Base-by-base conservation (phyloP, 2,888 invertebrate genomes). In the Drosophila longiperda region DNA sequence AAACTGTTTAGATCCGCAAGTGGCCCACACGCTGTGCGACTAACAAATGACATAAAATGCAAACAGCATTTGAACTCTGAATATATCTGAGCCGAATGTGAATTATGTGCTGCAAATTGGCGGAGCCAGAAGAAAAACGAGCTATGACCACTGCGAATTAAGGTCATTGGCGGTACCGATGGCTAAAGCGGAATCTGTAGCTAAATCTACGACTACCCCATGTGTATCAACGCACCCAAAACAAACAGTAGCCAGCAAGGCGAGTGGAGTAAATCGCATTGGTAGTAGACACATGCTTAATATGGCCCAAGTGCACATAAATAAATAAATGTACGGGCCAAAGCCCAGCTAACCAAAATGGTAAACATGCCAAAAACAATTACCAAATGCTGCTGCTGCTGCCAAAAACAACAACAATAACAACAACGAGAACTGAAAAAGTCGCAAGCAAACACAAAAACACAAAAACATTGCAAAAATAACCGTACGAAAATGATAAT, bases 361-460 rank as follows among this genome's bases (percentile, higher is more conserved):
- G 89, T 88, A 86, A 89, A 88, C 86, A 90, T 86, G 90, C 90
- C 89, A 78, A 83, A 88, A 88, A 90, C 90, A 90, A 86, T 86
- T 86, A 86, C 86, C 86, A 75, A 86, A 87, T 75, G 87, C 78
- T 74, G 59, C 78, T 53, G 66, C 60, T 20, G 20, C 45, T 20
- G 34, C 34, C 61, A 75, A 54, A 70, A 83, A 73, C 62, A 77
- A 68, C 60, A 36, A 52, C 69, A 73, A 48, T 29, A 57, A 64
- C 63, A 48, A 57, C 33, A 60, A 49, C 26, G 9, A 26, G 11
- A 50, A 55, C 70, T 63, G 54, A 40, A 57, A 58, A 23, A 62
- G 55, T 63, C 50, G 78, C 67, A 58, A 68, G 55, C 68, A 66
- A 77, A 62, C 66, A 71, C 32, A 66, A 63, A 63, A 26, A 53